Percentiles rank a stretch among this genome's conserved stretches.
Conservation (phyloP, 2,797 vertebrate genomes). For the Podarcis siculus region DNA sequence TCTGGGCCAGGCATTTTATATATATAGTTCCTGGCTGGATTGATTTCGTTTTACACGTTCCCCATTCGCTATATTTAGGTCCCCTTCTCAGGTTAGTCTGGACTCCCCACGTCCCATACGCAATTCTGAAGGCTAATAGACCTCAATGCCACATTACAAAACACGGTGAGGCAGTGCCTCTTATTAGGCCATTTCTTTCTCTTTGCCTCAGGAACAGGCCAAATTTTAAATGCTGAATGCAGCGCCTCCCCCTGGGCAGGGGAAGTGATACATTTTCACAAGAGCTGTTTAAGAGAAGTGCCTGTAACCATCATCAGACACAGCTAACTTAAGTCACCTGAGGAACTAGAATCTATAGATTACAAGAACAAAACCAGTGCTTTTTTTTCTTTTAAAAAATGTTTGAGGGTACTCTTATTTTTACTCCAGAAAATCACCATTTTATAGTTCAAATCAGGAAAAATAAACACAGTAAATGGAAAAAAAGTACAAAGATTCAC, state of each 20-base stretch:
- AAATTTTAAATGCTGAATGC: background rate
- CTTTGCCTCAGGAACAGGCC: background rate
- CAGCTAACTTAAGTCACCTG: background rate
- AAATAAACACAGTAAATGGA: too few relatives aligned
- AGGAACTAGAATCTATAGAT: background rate
- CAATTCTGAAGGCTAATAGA: constrained; percentile 7
- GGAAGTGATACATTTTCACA: background rate
- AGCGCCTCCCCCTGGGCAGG: background rate
- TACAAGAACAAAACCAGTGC: background rate
- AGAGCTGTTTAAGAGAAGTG: background rate
- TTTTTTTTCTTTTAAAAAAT: too few relatives aligned
- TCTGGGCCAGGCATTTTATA: constrained; percentile 1
- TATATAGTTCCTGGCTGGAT: constrained; percentile 14
- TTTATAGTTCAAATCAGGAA: too few relatives aligned
- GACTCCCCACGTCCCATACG: background rate
- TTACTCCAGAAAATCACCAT: too few relatives aligned
- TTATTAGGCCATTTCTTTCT: background rate
- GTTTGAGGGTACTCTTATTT: too few relatives aligned
- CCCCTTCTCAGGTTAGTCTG: constrained; percentile 4
- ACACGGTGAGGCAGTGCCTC: background rate
- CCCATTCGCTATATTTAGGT: constrained; percentile 29
- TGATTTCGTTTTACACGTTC: constrained; percentile 12
- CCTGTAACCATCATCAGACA: too few relatives aligned
- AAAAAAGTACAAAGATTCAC: too few relatives aligned
- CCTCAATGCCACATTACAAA: background rate